These are phyloP conservation scores for Thryonomys swinderianus DNA, from an alignment of 2,113 vertebrate genomes.

Conservation along the genomic window DNA sequence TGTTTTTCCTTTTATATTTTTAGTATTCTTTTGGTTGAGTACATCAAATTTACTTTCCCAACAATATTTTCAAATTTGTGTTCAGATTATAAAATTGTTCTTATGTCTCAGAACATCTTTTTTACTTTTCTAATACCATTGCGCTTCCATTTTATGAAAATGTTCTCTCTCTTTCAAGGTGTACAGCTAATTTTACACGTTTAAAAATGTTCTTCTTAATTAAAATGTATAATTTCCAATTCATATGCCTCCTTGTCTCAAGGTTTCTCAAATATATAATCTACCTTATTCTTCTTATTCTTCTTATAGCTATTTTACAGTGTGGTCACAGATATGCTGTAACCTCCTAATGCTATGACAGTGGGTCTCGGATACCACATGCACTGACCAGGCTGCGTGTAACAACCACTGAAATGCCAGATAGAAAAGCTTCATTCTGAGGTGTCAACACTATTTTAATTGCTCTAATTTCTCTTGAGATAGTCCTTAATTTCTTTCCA, in stretches of 20 bases:
- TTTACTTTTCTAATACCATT: neutral
- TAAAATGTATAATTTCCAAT: neutral
- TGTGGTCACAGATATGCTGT: neutral
- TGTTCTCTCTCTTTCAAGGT: neutral
- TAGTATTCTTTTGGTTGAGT: neutral
- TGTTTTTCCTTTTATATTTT: neutral
- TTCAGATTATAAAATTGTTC: neutral
- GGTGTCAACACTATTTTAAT: neutral
- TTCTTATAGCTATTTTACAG: neutral
- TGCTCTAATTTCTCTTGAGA: neutral
- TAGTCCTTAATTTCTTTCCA: neutral
- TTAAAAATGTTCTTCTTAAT: neutral
- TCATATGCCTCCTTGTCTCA: neutral
- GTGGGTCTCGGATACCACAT: neutral
- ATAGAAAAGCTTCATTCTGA: neutral
- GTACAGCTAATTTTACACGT: neutral
- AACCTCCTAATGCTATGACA: neutral
- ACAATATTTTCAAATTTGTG: neutral
- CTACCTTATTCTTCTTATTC: neutral
- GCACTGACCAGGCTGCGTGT: too few species aligned
- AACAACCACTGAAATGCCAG: neutral
- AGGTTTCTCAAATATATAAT: neutral
- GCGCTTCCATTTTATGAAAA: neutral
- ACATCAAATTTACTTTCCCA: neutral
- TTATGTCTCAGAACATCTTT: neutral